phyloP scores from a whole-genome alignment of 92 coral and sea anemone species.

The Diadumene lineata region DNA sequence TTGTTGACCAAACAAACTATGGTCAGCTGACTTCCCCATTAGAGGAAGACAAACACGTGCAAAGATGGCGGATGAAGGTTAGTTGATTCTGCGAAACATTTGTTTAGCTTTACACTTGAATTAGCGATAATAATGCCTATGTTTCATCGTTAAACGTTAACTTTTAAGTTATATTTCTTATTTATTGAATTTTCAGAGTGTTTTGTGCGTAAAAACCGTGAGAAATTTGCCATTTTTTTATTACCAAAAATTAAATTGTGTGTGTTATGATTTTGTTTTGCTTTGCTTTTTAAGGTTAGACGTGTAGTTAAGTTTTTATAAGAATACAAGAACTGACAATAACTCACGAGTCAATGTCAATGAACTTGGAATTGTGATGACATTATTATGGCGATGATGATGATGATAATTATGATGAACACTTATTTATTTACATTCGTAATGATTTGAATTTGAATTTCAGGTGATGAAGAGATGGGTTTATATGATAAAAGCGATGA shows the following conservation, averaged over 20 bases:
- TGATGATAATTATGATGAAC: too few relatives aligned
- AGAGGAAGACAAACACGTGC: conserved; percentile 34
- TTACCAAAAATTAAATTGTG: background rate
- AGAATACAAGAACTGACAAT: too few relatives aligned
- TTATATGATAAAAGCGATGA: conserved; percentile 67
- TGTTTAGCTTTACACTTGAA: background rate
- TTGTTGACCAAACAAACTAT: too few relatives aligned
- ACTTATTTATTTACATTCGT: too few relatives aligned
- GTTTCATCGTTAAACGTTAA: background rate
- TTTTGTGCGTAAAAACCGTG: background rate
- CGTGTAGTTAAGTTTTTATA: too few relatives aligned
- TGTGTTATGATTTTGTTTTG: background rate
- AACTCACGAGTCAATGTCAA: too few relatives aligned
- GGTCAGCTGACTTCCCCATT: conserved; percentile 34
- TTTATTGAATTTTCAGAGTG: background rate
- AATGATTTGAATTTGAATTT: conserved; percentile 10
- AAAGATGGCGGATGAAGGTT: conserved; percentile 45
- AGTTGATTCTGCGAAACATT: background rate
- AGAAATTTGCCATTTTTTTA: background rate
- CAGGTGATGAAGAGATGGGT: conserved; percentile 74
- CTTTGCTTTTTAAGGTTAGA: too few relatives aligned
- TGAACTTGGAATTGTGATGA: background rate
- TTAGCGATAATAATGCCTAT: background rate
- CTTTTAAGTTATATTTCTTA: background rate
- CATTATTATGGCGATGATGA: background rate